Base-by-base conservation (phyloP, 2,888 invertebrate species). In the Orthosia gracilis region DNA sequence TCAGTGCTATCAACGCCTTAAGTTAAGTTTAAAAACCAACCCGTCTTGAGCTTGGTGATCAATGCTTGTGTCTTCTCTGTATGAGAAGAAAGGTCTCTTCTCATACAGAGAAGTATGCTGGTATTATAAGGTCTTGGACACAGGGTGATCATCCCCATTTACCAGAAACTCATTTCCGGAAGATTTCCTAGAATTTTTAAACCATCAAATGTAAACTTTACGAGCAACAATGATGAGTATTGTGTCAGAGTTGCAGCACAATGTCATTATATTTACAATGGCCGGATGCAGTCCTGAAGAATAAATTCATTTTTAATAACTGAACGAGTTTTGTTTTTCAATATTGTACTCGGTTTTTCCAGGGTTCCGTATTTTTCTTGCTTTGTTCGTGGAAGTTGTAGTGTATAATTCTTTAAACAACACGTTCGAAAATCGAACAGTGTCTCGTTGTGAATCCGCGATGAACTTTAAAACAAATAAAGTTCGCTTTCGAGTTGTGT, bases 261-360 rank as follows among this genome's bases (percentile, higher is more conserved):
- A 76, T 70, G 52, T 59, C 40, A 15, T 61, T 73, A 45, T 68
- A 40, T 74, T 71, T 61, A 85, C 84, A 85, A 85, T 74, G 76
- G 71, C 61, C 78, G 84, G 84, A 85, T 69, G 71, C 11, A 18
- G 45, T 69, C 17, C 78, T 78, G 68, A 83, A 83, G 69, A 78
- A 78, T 83, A 83, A 59, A 74, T 85, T 78, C 69, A 72, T 83
- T 69, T 72, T 77, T 69, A 75, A 83, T 68, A 73, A 65, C 68
- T 70, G 59, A 68, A 78, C 70, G 81, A 65, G 64, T 70, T 81
- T 17, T 58, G 57, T 13, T 68, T 74, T 77, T 13, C 62, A 78
- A 74, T 74, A 40, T 52, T 54, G 40, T 58, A 4, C 12, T 23
- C 13, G 17, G 1, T 64, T 23, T 54, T 12, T 9, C 0, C 13